These are phyloP conservation scores for Bubo blakistoni DNA, from an alignment of 2,113 vertebrate species.

Conservation along the genomic window DNA sequence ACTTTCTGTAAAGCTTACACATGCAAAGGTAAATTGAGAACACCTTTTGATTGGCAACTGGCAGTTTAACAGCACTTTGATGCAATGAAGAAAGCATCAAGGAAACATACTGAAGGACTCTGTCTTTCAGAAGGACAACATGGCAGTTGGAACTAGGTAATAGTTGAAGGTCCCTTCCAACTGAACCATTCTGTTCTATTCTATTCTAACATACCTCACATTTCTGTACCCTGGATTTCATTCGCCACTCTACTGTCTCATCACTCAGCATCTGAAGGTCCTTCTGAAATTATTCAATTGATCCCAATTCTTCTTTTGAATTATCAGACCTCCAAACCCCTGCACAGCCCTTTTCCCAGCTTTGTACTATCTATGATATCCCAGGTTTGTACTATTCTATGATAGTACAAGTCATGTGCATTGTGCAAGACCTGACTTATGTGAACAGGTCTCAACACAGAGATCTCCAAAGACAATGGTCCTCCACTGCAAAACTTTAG, in stretches of 20 bases:
- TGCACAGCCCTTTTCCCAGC: background rate
- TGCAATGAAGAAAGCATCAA: background rate
- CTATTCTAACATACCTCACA: background rate
- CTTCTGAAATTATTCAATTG: background rate
- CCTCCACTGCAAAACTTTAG: background rate
- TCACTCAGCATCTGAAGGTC: background rate
- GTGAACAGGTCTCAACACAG: background rate
- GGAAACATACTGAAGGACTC: background rate
- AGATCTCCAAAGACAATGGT: background rate
- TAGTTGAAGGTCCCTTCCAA: rapidly evolving
- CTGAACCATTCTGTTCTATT: background rate
- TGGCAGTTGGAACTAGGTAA: background rate
- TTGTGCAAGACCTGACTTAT: background rate
- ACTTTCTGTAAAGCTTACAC: background rate
- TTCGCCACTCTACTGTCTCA: background rate
- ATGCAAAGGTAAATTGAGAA: background rate
- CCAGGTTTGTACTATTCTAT: background rate
- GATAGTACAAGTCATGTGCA: background rate
- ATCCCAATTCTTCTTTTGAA: background rate
- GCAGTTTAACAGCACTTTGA: background rate
- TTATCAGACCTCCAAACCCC: background rate
- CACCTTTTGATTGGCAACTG: background rate
- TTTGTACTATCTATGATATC: background rate
- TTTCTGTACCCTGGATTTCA: background rate
- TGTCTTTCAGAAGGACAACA: background rate